Percentiles rank a stretch among this genome's conserved stretches.
phyloP scores from a whole-genome alignment of 2,888 invertebrate species.

The Plemyria rubiginata region DNA sequence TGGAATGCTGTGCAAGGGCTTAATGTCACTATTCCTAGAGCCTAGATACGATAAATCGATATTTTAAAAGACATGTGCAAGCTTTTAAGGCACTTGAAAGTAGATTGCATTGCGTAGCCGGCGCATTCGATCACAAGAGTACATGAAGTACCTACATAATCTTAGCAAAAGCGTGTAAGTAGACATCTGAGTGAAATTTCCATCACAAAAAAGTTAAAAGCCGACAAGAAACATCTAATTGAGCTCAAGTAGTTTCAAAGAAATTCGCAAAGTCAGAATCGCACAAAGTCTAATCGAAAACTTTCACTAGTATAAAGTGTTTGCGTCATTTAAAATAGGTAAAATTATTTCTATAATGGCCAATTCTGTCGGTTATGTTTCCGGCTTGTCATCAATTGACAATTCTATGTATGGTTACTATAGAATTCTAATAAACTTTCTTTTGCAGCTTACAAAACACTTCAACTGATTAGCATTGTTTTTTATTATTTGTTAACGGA shows the following conservation, averaged over 20 bases:
- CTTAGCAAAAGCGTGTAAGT: conserved; percentile 21
- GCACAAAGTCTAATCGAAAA: conserved; percentile 36
- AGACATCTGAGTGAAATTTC: conserved; percentile 23
- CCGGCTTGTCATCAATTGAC: conserved; percentile 31
- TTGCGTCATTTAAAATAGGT: conserved; percentile 34
- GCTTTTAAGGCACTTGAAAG: conserved; percentile 28
- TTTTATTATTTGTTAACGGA: not conserved
- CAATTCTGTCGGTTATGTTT: conserved; percentile 24
- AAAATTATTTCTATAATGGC: conserved; percentile 30
- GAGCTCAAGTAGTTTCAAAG: conserved; percentile 19
- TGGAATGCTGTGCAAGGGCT: not conserved
- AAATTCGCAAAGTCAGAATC: conserved; percentile 39
- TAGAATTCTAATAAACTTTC: conserved; percentile 24
- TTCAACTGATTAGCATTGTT: not conserved
- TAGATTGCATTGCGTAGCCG: conserved; percentile 11
- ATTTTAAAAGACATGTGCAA: conserved; percentile 17
- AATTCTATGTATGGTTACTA: too few relatives aligned
- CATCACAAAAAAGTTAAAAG: conserved; percentile 25
- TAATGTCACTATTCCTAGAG: conserved; percentile 13
- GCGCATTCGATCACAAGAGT: conserved; percentile 11
- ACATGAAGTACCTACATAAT: conserved; percentile 5
- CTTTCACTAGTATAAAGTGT: conserved; percentile 42
- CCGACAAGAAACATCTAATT: conserved; percentile 26
- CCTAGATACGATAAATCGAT: conserved; percentile 17
- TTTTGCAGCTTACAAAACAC: conserved; percentile 9